Conservation (phyloP, 2,888 invertebrate species). For the Rotaria sp. region DNA sequence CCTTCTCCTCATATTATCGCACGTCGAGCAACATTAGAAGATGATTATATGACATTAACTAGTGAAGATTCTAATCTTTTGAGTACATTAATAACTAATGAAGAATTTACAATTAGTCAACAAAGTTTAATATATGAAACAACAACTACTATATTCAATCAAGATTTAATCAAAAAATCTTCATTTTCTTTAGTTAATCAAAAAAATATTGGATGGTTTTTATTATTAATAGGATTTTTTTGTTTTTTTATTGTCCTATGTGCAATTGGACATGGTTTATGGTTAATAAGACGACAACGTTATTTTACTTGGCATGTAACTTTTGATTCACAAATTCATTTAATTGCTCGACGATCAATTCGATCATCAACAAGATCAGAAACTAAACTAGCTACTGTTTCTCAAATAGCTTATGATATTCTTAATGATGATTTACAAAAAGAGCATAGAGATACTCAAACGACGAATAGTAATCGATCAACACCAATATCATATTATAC, state of each 20-base stretch:
- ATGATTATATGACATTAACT: neutral
- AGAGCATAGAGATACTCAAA: neutral
- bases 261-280: neutral
- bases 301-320: neutral
- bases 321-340: neutral
- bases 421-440: neutral
- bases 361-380: conserved; percentile 9
- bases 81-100: neutral
- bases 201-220: neutral
- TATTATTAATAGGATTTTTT: neutral
- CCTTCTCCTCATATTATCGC: neutral
- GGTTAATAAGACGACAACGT: neutral
- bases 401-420: neutral
- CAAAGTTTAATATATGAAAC: neutral
- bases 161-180: neutral
- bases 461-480: neutral
- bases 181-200: neutral
- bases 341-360: neutral
- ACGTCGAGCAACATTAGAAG: neutral
- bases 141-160: neutral
- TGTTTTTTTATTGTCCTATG: neutral
- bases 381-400: neutral
- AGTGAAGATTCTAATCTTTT: neutral
- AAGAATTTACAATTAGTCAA: neutral
- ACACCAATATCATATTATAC: neutral